Evolutionary conservation across 2,888 invertebrate species (phyloP).

Genomic region (Auanema sp.): DNA sequence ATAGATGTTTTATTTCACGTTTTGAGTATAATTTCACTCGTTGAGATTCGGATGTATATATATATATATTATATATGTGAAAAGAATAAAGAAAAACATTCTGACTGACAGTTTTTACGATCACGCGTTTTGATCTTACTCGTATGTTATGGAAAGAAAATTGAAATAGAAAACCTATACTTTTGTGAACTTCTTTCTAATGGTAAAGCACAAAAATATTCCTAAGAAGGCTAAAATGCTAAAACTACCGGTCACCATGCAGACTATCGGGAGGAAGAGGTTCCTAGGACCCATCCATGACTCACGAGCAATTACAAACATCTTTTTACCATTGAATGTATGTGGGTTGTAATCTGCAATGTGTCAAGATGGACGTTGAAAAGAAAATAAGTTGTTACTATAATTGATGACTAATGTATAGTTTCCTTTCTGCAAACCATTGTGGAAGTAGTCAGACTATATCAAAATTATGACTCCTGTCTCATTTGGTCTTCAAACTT

Average conservation of each 20-base stretch:
- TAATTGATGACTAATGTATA: conserved; percentile 65
- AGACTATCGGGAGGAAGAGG: conserved; percentile 93
- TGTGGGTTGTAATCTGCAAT: conserved; percentile 48
- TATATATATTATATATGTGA: background rate
- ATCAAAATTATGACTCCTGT: background rate
- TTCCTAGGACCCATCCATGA: conserved; percentile 95
- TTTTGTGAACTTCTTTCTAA: conserved; percentile 70
- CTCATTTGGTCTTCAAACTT: conserved; percentile 7
- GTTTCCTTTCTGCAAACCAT: conserved; percentile 69
- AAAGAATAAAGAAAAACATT: background rate
- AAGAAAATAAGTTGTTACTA: conserved; percentile 48
- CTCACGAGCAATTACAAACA: conserved; percentile 91
- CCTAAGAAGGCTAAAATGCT: conserved; percentile 83
- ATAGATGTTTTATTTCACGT: conserved; percentile 5
- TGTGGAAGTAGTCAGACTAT: conserved; percentile 50
- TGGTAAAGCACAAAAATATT: conserved; percentile 86
- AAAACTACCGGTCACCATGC: conserved; percentile 91
- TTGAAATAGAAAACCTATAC: background rate
- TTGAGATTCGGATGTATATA: conserved; percentile 7
- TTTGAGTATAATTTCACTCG: background rate
- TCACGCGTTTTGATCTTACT: background rate
- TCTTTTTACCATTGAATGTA: conserved; percentile 88
- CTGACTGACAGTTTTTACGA: background rate
- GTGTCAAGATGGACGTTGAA: background rate
- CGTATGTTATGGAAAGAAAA: background rate